These are phyloP conservation scores for Drosophila bifasciata DNA, from an alignment of 1,140 invertebrate species.

Conservation along the genomic window DNA sequence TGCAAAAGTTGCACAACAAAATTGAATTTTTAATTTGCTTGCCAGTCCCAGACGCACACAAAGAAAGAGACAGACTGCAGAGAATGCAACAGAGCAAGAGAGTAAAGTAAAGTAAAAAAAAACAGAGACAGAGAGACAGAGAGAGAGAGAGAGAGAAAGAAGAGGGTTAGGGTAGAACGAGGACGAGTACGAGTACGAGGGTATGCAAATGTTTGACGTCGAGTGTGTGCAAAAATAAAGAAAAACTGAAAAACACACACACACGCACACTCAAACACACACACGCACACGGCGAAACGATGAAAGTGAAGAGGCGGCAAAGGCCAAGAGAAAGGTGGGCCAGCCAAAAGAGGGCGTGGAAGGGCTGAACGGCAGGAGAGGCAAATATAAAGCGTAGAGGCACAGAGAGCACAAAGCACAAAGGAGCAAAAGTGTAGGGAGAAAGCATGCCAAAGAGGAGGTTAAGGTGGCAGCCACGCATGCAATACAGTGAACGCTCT, in stretches of 20 bases:
- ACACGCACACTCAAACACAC: too few species aligned
- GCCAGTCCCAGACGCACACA: slow-evolving; percentile 26
- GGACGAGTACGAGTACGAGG: slow-evolving; percentile 1
- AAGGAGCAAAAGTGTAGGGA: slow-evolving; percentile 5
- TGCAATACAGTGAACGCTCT: too few species aligned
- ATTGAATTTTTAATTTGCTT: slow-evolving; percentile 67
- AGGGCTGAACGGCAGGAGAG: too few species aligned
- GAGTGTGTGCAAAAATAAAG: slow-evolving; percentile 30
- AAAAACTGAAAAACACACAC: background rate
- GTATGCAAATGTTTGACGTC: slow-evolving; percentile 13
- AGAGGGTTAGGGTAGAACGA: background rate
- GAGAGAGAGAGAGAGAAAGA: too few species aligned
- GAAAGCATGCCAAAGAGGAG: background rate
- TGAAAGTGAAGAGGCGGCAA: too few species aligned
- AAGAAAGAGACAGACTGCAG: slow-evolving; percentile 3
- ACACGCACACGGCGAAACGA: too few species aligned
- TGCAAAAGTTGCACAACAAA: slow-evolving; percentile 63
- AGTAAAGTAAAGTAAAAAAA: background rate
- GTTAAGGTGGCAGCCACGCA: too few species aligned
- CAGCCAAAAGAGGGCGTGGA: too few species aligned
- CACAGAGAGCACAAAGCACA: background rate
- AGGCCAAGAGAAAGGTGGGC: too few species aligned
- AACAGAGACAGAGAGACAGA: background rate
- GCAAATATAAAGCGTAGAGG: too few species aligned
- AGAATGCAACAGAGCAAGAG: background rate